These are phyloP conservation scores for Drosophila emarginata DNA, from an alignment of 2,888 invertebrate species.

Conservation along the genomic window DNA sequence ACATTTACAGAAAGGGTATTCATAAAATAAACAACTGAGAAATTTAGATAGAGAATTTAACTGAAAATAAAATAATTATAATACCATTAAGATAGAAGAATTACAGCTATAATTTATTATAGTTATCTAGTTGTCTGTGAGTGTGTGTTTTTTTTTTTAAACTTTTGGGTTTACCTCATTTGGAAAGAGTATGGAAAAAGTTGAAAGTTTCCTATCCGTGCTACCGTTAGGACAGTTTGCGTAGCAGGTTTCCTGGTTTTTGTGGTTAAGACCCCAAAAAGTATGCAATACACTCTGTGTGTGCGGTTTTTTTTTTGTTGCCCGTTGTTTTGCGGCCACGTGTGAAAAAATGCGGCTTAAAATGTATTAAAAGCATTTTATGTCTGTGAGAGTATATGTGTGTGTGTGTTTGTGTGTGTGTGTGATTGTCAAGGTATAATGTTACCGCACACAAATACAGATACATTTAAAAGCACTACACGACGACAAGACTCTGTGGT, in stretches of 20 bases:
- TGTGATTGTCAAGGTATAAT: slow-evolving; percentile 51
- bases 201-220: slow-evolving; percentile 37
- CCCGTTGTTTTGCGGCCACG: slow-evolving; percentile 64
- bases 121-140: neutral
- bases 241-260: slow-evolving; percentile 38
- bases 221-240: slow-evolving; percentile 27
- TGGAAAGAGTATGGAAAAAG: slow-evolving; percentile 25
- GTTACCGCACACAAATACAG: slow-evolving; percentile 33
- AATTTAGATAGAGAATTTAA: neutral
- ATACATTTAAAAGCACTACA: slow-evolving; percentile 59
- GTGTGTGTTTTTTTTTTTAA: neutral
- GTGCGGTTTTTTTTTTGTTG: slow-evolving; percentile 15
- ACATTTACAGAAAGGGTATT: too few species aligned
- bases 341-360: slow-evolving; percentile 76
- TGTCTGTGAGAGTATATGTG: slow-evolving; percentile 47
- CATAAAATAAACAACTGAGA: neutral
- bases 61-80: neutral
- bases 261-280: slow-evolving; percentile 33
- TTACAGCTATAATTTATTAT: neutral
- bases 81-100: neutral
- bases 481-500: slow-evolving; percentile 48
- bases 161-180: slow-evolving; percentile 3
- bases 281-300: slow-evolving; percentile 17
- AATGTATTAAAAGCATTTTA: slow-evolving; percentile 73
- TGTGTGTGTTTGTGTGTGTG: slow-evolving; percentile 15